Evolutionary conservation across 2,113 vertebrate genomes (phyloP).

Genomic region (Motacilla tschutschensis): DNA sequence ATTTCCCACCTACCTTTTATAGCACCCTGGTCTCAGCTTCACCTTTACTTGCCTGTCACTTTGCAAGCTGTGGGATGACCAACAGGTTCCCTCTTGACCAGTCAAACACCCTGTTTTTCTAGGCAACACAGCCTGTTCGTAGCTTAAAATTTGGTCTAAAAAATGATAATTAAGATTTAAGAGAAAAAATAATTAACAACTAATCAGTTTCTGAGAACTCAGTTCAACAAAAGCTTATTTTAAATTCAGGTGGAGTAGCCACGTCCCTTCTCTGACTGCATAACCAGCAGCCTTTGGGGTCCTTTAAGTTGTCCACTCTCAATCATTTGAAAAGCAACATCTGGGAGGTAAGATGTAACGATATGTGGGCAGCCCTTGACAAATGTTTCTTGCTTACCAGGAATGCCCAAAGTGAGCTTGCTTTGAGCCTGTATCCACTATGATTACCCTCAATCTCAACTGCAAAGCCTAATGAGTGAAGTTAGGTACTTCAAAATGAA

Average conservation of each 20-base stretch:
- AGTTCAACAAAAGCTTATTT: neutral
- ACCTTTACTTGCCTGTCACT: neutral
- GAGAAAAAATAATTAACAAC: neutral
- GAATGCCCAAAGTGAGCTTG: neutral
- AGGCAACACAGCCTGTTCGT: neutral
- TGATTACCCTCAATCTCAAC: neutral
- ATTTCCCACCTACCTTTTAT: neutral
- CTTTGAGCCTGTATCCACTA: neutral
- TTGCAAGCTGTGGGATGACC: neutral
- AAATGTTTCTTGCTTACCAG: neutral
- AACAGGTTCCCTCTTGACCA: neutral
- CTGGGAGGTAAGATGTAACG: neutral
- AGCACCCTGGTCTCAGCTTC: neutral
- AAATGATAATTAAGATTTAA: neutral
- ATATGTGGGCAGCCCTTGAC: neutral
- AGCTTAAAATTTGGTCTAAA: neutral
- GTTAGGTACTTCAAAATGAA: neutral
- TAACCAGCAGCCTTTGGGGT: neutral
- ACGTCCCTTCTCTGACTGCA: neutral
- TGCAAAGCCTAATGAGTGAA: neutral
- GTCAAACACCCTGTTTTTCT: neutral
- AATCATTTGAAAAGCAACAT: neutral
- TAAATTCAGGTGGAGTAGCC: neutral
- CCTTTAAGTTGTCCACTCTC: neutral
- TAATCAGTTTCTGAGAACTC: neutral